Conservation (phyloP, 2,113 vertebrate species). For the Chlamydotis undulata region DNA sequence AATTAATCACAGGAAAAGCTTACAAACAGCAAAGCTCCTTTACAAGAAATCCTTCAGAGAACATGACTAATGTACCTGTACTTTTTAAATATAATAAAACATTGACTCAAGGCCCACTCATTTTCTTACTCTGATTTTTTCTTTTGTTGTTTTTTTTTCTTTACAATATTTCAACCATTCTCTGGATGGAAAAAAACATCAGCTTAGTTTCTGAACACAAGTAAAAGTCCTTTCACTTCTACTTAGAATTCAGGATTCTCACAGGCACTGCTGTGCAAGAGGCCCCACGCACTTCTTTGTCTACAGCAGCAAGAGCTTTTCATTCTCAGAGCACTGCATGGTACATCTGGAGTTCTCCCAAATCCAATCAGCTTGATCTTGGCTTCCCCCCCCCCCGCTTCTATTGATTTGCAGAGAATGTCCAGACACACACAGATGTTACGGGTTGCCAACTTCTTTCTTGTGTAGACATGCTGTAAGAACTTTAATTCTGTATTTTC, state of each 20-base stretch:
- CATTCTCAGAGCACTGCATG: background rate
- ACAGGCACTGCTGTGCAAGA: background rate
- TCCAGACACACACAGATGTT: background rate
- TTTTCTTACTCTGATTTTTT: slow-evolving; percentile 67
- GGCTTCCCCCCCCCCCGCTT: background rate
- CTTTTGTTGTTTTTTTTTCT: slow-evolving; percentile 65
- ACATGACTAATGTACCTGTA: slow-evolving; percentile 71
- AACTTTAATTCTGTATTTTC: background rate
- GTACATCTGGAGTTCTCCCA: background rate
- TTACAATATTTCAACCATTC: slow-evolving; percentile 60
- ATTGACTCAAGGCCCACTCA: slow-evolving; percentile 68
- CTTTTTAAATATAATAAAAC: slow-evolving; percentile 62
- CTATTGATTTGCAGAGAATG: background rate
- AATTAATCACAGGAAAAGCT: slow-evolving; percentile 6
- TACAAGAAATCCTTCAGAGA: slow-evolving; percentile 74
- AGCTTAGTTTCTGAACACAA: slow-evolving; percentile 40
- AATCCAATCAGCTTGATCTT: background rate
- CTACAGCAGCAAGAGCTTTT: background rate
- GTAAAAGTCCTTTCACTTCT: slow-evolving; percentile 69
- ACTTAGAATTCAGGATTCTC: slow-evolving; percentile 57
- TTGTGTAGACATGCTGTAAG: background rate
- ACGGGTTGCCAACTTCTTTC: background rate
- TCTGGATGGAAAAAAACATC: slow-evolving; percentile 70
- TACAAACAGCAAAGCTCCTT: slow-evolving; percentile 49
- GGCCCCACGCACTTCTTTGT: background rate